phyloP scores from a whole-genome alignment of 2,888 invertebrate species.

The Hecatera dysodea region DNA sequence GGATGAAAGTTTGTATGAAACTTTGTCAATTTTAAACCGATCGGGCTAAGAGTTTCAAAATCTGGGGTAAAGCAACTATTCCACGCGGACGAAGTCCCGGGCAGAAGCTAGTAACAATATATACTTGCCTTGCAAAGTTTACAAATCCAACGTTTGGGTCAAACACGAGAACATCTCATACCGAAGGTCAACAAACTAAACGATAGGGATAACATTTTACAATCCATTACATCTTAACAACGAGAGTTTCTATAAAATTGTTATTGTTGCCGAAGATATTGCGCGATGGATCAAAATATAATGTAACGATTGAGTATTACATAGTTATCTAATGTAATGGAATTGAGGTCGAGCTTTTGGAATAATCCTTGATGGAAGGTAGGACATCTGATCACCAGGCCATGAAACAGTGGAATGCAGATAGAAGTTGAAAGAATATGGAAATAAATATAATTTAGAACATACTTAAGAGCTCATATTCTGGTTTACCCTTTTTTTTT shows the following conservation, averaged over 20 bases:
- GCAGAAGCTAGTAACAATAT: too few relatives aligned
- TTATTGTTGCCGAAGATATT: constrained; percentile 24
- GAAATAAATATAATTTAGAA: too few relatives aligned
- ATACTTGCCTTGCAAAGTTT: constrained; percentile 11
- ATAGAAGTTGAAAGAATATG: too few relatives aligned
- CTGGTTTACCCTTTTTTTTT: too few relatives aligned
- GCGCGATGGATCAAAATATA: constrained; percentile 28
- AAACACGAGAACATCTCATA: constrained; percentile 23
- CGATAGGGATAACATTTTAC: constrained; percentile 45
- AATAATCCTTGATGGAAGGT: not conserved
- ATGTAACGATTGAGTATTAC: not conserved
- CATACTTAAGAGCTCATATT: too few relatives aligned
- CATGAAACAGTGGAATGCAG: too few relatives aligned
- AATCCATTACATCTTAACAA: constrained; percentile 50
- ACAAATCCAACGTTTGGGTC: constrained; percentile 27
- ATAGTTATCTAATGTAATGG: constrained; percentile 1
- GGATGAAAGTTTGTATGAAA: too few relatives aligned
- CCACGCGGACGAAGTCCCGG: too few relatives aligned
- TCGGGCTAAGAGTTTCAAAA: too few relatives aligned
- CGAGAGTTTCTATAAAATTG: constrained; percentile 38
- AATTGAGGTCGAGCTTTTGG: constrained; percentile 7
- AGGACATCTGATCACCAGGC: too few relatives aligned
- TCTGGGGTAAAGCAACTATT: too few relatives aligned
- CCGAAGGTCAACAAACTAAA: constrained; percentile 40
- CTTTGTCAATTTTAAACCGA: too few relatives aligned